Evolutionary conservation across 2,113 vertebrate species (phyloP).

Genomic region (Holacanthus passer): DNA sequence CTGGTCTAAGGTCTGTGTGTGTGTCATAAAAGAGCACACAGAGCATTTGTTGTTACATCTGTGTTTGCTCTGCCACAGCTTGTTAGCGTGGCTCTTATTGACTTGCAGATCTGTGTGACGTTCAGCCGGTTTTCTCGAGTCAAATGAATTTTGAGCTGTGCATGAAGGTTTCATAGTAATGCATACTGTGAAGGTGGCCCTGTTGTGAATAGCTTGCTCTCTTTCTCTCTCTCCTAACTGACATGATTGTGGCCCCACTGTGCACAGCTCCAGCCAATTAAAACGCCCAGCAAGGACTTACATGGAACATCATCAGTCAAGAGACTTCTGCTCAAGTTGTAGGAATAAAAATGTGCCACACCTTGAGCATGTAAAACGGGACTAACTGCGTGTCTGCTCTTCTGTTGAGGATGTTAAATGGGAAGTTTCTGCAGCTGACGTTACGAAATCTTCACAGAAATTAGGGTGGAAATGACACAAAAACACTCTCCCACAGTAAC

Average conservation of each 20-base stretch:
- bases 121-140: constrained; percentile 29
- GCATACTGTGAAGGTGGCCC: constrained; percentile 12
- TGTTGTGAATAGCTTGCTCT: constrained; percentile 1
- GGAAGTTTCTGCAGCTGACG: neutral
- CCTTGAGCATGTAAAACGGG: neutral
- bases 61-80: constrained; percentile 38
- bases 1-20: neutral
- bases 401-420: constrained; percentile 11
- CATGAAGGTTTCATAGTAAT: constrained; percentile 18
- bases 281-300: constrained; percentile 55
- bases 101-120: constrained; percentile 38
- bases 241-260: constrained; percentile 50
- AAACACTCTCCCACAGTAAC: neutral
- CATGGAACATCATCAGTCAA: constrained; percentile 41
- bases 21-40: constrained; percentile 5
- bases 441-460: neutral
- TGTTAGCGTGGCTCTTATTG: constrained; percentile 45
- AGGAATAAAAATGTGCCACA: constrained; percentile 5
- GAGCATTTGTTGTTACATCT: constrained; percentile 25
- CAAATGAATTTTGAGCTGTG: constrained; percentile 18
- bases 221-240: constrained; percentile 9
- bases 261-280: constrained; percentile 70
- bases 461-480: neutral
- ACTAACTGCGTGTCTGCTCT: neutral
- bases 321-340: constrained; percentile 13